Evolutionary conservation across 2,113 vertebrate species (phyloP).

Genomic region (Epinephelus lanceolatus): DNA sequence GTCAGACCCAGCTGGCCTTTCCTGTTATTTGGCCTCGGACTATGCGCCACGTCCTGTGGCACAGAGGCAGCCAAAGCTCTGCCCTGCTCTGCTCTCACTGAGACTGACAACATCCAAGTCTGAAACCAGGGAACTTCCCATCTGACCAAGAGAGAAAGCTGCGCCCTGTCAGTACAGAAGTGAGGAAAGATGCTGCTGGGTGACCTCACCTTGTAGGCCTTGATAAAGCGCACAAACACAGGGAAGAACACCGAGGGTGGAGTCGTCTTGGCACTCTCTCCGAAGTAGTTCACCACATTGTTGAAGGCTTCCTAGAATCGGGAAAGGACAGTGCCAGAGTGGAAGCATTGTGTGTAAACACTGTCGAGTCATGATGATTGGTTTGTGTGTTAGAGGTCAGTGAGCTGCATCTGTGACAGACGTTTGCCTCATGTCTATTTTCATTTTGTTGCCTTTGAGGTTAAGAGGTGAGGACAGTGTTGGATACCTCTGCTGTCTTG

Average conservation of each 20-base stretch:
- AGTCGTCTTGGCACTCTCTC: constrained; percentile 95
- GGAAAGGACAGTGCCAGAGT: constrained; percentile 47
- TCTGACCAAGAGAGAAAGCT: constrained; percentile 17
- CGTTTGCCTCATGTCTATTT: constrained; percentile 30
- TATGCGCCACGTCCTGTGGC: constrained; percentile 76
- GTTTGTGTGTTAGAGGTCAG: constrained; percentile 27
- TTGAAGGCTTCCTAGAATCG: constrained; percentile 92
- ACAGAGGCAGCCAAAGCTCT: constrained; percentile 56
- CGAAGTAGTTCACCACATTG: constrained; percentile 95
- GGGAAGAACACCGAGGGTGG: constrained; percentile 98
- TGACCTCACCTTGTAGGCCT: constrained; percentile 93
- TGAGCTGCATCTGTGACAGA: constrained; percentile 17
- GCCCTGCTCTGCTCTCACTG: constrained; percentile 28
- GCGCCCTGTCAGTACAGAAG: not conserved
- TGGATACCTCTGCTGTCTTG: constrained; percentile 90
- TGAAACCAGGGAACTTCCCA: constrained; percentile 51
- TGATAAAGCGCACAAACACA: constrained; percentile 95
- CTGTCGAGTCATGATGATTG: constrained; percentile 24
- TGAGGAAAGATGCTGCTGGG: not conserved
- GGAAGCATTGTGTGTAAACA: constrained; percentile 63
- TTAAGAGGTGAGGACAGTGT: constrained; percentile 6
- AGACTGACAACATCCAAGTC: constrained; percentile 32
- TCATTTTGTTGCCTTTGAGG: constrained; percentile 9
- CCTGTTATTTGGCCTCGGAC: constrained; percentile 85
- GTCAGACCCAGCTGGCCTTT: constrained; percentile 83